Evolutionary conservation across 2,113 vertebrate genomes (phyloP), one percentile per base, ranked within the genome.

Genomic region (Tenebrosternarchus preto): DNA sequence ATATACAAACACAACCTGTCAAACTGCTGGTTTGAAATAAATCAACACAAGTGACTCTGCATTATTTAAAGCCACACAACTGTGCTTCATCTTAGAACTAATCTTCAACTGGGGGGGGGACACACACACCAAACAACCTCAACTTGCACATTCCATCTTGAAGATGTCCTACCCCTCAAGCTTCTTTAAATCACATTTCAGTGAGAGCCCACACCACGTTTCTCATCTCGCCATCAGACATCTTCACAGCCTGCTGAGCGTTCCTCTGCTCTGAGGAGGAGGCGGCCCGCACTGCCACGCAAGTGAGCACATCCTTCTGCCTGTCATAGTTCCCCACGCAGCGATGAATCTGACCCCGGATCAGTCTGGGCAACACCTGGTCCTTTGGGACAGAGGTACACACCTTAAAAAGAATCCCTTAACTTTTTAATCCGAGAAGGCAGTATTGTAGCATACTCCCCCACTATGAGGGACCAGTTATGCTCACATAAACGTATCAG

Each of bases 261-360:
- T 95, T 91, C 72, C 93, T 94, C 88, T 95, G 95, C 89, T 99
- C 97, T 11, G 92, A 89, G 78, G 86, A 80, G 80, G 93, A 93
- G 53, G 93, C 94, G 0, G 95, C 90, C 84, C 98, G 92, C 22
- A 99, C 92, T 50, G 96, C 98, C 77, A 99, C 90, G 3, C 97
- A 98, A 81, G 91, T 91, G 81, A 99, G 93, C 85, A 94, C 27
- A 29, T 95, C 94, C 89, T 84, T 94, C 81, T 92, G 89, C 68
- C 86, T 78, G 56, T 98, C 93, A 56, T 96, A 99, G 89, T 92
- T 97, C 29, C 98, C 98, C 87, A 99, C 90, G 84, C 95, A 97
- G 50, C 98, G 94, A 83, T 97, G 95, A 80, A 95, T 91, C 87
- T 93, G 95, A 60, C 96, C 96, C 87, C 97, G 93, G 85, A 98